Base-by-base conservation (phyloP, 2,113 vertebrate genomes). In the Rynchops niger region DNA sequence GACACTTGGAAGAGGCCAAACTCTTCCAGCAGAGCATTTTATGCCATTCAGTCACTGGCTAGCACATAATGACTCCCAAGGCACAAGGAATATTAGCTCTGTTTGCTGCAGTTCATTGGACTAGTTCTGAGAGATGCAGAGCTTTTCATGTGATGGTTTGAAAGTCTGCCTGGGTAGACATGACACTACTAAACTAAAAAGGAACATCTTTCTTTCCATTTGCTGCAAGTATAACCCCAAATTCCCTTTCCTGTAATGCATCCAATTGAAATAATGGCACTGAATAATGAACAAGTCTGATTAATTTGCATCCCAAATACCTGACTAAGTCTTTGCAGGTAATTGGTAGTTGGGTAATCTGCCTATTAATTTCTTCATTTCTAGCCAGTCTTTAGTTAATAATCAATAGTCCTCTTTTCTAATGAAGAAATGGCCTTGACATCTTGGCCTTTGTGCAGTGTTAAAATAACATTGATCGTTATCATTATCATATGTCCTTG, bases 401-500 rank as follows among this genome's bases (percentile, higher is more conserved):
- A 98, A 98, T 98, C 98, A 98, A 98, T 98, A 98, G 97, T 92
- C 93, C 91, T 97, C 93, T 97, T 96, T 94, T 95, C 91, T 98
- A 98, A 98, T 96, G 96, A 98, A 98, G 94, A 93, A 97, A 96
- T 95, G 93, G 96, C 97, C 97, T 98, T 98, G 97, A 97, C 98
- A 98, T 92, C 38, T 36, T 88, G 95, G 96, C 95, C 96, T 98
- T 97, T 98, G 98, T 98, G 90, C 95, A 91, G 93, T 98, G 97
- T 98, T 98, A 98, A 97, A 98, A 97, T 97, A 98, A 96, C 97
- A 98, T 97, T 97, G 98, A 98, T 98, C 81, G 78, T 96, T 97
- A 96, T 93, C 97, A 98, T 98, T 98, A 98, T 98, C 98, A 98
- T 98, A 98, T 95, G 98, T 93, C 98, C 98, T 98, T 98, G 97